Evolutionary conservation across 2,888 invertebrate species (phyloP), one percentile per base, ranked within the genome.

Genomic region (Philopedon plagiatum): DNA sequence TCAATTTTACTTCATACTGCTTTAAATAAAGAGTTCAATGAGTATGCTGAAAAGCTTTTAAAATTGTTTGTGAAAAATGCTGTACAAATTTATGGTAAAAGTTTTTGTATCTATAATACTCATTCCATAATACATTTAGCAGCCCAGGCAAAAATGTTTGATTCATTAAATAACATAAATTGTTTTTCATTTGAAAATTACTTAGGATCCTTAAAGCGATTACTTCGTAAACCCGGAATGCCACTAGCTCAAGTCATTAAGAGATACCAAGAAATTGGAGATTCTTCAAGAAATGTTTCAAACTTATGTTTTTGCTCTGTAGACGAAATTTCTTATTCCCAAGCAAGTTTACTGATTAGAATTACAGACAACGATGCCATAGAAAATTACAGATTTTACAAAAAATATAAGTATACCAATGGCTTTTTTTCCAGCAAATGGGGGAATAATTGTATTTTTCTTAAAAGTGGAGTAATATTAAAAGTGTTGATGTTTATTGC

Each of bases 111-210:
- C 1, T 74, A 76, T 41, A 77, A 76, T 74, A 60, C 68, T 5
- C 74, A 77, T 62, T 57, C 46, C 11, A 11, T 76, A 19, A 65
- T 75, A n/a, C 75, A 76, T 64, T 41, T 77, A 34, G 39, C 70
- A 32, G 56, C 62, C 26, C 75, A 74, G 58, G 75, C 71, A 39
- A 41, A 67, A 54, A 13, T 23, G 21, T 75, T 71, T 76, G 70
- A 61, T 15, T 32, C 62, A 23, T 49, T 76, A 58, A 68, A 71
- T 57, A n/a, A 26, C 26, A 37, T 73, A 9, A 74, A 70, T 58
- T 70, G 68, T 65, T 75, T 74, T 63, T 23, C 29, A 2, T 63
- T 75, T 62, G 76, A 76, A 74, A 77, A 77, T 19, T 21, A 58
- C 23, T 21, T 58, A 1, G 9, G n/a, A 13, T 32, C 21, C 66